phyloP scores from a whole-genome alignment of 2,797 vertebrate species.

The Brotula barbata region DNA sequence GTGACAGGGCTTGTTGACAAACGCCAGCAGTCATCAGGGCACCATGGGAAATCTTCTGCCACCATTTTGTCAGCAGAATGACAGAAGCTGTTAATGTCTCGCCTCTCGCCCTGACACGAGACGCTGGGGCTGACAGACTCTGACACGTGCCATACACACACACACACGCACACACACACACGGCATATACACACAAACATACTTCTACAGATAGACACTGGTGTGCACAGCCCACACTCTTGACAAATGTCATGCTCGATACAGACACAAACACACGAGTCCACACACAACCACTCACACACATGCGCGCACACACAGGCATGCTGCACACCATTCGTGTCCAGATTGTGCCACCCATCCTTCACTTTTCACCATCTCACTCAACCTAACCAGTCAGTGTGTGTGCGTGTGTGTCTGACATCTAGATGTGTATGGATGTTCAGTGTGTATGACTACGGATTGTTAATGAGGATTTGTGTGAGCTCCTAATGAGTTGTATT shows the following conservation, averaged over 20 bases:
- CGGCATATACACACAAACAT: slow-evolving; percentile 79
- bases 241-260: slow-evolving; percentile 55
- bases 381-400: slow-evolving; percentile 55
- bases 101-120: slow-evolving; percentile 97
- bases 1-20: slow-evolving; percentile 99
- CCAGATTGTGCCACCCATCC: slow-evolving; percentile 70
- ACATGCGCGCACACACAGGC: slow-evolving; percentile 83
- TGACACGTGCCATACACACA: slow-evolving; percentile 77
- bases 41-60: slow-evolving; percentile 99
- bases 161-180: slow-evolving; percentile 21
- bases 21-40: slow-evolving; percentile 99
- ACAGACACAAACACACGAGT: slow-evolving; percentile 46
- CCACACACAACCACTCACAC: not conserved
- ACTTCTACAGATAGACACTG: slow-evolving; percentile 66
- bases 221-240: slow-evolving; percentile 15
- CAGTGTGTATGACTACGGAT: slow-evolving; percentile 65
- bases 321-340: slow-evolving; percentile 84
- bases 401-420: slow-evolving; percentile 57
- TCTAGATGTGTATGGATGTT: slow-evolving; percentile 65
- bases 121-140: slow-evolving; percentile 96
- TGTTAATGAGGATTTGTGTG: slow-evolving; percentile 72
- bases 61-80: slow-evolving; percentile 99
- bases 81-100: slow-evolving; percentile 99
- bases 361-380: slow-evolving; percentile 54
- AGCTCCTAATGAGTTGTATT: slow-evolving; percentile 69